These are phyloP conservation scores for Cheilosia soror DNA, from an alignment of 2,888 invertebrate genomes.

Conservation along the genomic window DNA sequence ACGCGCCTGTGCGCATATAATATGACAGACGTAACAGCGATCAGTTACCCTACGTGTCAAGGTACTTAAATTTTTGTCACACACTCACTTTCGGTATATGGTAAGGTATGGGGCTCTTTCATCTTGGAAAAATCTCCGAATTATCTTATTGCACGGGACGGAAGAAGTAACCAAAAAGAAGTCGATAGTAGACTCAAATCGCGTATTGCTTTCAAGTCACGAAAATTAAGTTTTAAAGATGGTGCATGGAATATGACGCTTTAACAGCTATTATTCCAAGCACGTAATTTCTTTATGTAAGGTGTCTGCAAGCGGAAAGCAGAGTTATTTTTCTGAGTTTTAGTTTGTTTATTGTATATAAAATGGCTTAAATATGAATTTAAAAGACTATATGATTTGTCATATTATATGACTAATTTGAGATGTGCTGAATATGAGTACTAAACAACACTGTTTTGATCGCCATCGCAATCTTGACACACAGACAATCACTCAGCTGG, in stretches of 20 bases:
- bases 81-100: conserved; percentile 35
- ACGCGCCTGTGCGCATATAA: neutral
- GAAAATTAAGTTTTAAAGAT: conserved; percentile 39
- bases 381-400: no score
- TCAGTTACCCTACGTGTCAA: conserved; percentile 34
- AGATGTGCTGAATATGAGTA: no score
- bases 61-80: conserved; percentile 50
- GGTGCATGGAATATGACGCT: conserved; percentile 6
- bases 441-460: no score
- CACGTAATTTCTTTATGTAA: conserved; percentile 42
- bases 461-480: no score
- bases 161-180: neutral
- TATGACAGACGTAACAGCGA: conserved; percentile 38
- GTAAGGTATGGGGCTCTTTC: conserved; percentile 9
- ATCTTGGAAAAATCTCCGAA: conserved; percentile 51
- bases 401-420: no score
- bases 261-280: conserved; percentile 13
- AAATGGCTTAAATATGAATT: neutral
- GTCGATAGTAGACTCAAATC: neutral
- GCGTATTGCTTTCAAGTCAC: conserved; percentile 43
- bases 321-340: neutral
- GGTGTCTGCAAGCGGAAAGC: conserved; percentile 2
- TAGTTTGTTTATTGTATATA: neutral
- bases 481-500: no score
- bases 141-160: neutral